Evolutionary conservation across 2,113 vertebrate species (phyloP).

Genomic region (Tauraco erythrolophus): DNA sequence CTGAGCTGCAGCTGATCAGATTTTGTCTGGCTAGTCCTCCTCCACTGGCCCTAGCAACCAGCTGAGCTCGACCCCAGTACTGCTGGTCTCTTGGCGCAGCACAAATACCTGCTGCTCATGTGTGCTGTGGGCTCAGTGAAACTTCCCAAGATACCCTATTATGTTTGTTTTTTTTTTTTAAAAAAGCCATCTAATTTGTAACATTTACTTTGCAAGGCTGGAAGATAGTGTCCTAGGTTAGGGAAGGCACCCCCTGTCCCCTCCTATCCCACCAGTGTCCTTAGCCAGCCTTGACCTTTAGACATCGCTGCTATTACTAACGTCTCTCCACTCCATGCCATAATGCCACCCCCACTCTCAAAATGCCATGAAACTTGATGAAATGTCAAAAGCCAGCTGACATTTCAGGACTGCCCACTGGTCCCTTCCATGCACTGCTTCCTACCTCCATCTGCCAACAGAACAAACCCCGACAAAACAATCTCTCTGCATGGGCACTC

Average conservation of each 20-base stretch:
- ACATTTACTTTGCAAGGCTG: neutral
- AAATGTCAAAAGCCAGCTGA: neutral
- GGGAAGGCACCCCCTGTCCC: neutral
- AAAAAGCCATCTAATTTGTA: neutral
- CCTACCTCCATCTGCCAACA: neutral
- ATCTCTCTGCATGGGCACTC: accelerated
- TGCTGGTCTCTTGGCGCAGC: neutral
- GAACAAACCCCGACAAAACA: neutral
- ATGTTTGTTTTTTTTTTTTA: too few relatives aligned
- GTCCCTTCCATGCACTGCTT: neutral
- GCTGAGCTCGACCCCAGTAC: neutral
- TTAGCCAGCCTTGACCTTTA: neutral
- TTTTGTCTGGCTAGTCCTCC: neutral
- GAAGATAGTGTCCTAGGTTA: neutral
- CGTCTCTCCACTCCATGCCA: neutral
- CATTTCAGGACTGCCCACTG: neutral
- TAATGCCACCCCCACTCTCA: neutral
- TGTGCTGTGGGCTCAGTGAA: neutral
- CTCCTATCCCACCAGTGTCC: neutral
- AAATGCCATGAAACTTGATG: neutral
- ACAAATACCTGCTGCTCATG: neutral
- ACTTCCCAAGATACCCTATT: neutral
- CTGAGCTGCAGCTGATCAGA: neutral
- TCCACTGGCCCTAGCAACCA: neutral
- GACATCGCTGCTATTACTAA: neutral